phyloP scores from a whole-genome alignment of 2,797 vertebrate species.

The Phyllotis vaccarum region DNA sequence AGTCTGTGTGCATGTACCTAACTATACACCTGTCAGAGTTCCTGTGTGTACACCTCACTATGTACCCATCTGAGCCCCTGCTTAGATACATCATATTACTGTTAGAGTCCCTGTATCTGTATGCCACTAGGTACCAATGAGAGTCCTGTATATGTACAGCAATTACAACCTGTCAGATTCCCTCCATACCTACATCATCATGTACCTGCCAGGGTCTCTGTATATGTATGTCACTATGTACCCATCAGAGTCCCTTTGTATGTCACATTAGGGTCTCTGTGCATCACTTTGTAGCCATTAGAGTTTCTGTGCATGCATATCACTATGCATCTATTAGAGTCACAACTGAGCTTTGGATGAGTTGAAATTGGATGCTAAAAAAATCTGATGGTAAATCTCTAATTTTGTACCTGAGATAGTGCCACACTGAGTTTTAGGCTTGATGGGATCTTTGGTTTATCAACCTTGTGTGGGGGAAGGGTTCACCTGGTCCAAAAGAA shows the following conservation, averaged over 20 bases:
- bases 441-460: conserved; percentile 19
- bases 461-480: not conserved
- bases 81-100: not conserved
- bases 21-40: not conserved
- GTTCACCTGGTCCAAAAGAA: not conserved
- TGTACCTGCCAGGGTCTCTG: not conserved
- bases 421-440: not conserved
- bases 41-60: not conserved
- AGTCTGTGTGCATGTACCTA: not conserved
- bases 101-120: not conserved
- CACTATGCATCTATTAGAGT: not conserved
- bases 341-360: not conserved
- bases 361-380: conserved; percentile 3
- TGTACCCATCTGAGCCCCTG: not conserved
- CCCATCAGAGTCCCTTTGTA: not conserved
- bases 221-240: not conserved
- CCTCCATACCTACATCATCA: not conserved
- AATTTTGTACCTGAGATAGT: not conserved
- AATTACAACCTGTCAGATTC: not conserved
- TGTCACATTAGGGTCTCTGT: not conserved
- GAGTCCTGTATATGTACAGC: not conserved
- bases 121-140: not conserved
- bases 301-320: not conserved
- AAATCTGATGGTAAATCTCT: not conserved
- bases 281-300: not conserved